Evolutionary conservation across 1,140 invertebrate genomes (phyloP).

Genomic region (Drosophila parvula): DNA sequence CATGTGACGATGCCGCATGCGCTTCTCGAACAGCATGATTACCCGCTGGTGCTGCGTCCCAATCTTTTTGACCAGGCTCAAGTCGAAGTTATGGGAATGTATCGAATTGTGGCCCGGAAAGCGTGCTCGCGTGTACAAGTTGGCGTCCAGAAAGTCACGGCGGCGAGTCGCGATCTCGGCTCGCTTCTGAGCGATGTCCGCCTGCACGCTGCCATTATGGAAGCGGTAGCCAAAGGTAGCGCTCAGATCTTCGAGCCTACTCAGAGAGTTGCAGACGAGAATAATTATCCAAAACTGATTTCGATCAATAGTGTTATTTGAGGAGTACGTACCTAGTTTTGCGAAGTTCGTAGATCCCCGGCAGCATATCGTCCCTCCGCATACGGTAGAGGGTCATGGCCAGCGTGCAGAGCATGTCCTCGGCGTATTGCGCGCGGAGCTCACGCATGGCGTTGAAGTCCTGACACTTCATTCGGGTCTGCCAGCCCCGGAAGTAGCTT

Average conservation of each 20-base stretch:
- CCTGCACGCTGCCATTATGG: conserved; percentile 34
- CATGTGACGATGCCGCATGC: background rate
- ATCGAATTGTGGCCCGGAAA: conserved; percentile 1
- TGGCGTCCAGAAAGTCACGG: background rate
- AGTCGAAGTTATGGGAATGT: rapidly evolving
- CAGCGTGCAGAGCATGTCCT: conserved; percentile 33
- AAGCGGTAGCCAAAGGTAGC: conserved; percentile 32
- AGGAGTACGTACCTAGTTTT: conserved; percentile 4
- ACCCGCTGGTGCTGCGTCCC: conserved; percentile 3
- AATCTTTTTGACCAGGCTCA: background rate
- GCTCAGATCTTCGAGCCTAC: conserved; percentile 16
- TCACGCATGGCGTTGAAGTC: conserved; percentile 26
- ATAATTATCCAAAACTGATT: no score
- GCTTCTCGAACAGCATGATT: conserved; percentile 6
- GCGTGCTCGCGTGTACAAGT: background rate
- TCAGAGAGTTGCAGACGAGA: background rate
- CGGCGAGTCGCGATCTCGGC: background rate
- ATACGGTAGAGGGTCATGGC: conserved; percentile 1
- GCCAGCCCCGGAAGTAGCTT: conserved; percentile 58
- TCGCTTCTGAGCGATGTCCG: conserved; percentile 12
- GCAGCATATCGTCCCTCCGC: background rate
- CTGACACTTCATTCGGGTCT: conserved; percentile 39
- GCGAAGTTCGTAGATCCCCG: conserved; percentile 24
- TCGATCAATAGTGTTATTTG: no score
- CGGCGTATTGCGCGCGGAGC: conserved; percentile 23